A percentile compares a stretch with the other conserved stretches of the same genome.
These are phyloP conservation scores for Gallinago undulata DNA, from an alignment of 2,113 vertebrate species.

Conservation along the genomic window DNA sequence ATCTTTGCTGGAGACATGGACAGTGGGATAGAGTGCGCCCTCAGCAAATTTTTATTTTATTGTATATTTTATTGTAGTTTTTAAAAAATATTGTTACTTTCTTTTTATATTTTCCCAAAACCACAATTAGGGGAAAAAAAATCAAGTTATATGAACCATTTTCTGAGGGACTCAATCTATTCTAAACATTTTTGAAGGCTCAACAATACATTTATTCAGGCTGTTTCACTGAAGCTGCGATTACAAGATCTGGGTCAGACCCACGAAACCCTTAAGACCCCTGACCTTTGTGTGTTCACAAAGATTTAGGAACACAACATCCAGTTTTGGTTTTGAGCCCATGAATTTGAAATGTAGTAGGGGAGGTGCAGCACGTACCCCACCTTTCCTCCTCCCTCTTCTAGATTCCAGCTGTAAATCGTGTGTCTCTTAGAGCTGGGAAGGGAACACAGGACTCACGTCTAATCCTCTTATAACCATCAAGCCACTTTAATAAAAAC, in stretches of 20 bases:
- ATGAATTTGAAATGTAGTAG: background rate
- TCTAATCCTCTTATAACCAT: background rate
- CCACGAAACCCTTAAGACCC: background rate
- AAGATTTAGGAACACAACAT: background rate
- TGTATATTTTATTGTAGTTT: background rate
- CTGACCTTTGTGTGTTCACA: background rate
- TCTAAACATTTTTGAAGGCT: background rate
- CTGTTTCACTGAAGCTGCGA: background rate
- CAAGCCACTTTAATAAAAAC: background rate
- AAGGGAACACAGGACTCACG: background rate
- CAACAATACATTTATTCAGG: background rate
- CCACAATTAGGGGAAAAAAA: background rate
- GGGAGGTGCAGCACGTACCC: accelerated
- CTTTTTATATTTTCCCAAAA: background rate
- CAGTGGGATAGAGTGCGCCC: too few relatives aligned
- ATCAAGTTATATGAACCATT: background rate
- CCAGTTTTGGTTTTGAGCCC: background rate
- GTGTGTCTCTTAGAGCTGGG: background rate
- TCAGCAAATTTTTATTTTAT: too few relatives aligned
- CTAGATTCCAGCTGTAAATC: background rate
- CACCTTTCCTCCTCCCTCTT: background rate
- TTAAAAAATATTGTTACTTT: background rate
- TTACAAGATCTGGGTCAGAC: background rate
- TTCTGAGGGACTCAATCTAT: background rate
- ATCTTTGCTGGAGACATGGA: too few relatives aligned